These are phyloP conservation scores for Spinus olivaceus DNA, from an alignment of 2,797 vertebrate genomes.

Conservation along the genomic window DNA sequence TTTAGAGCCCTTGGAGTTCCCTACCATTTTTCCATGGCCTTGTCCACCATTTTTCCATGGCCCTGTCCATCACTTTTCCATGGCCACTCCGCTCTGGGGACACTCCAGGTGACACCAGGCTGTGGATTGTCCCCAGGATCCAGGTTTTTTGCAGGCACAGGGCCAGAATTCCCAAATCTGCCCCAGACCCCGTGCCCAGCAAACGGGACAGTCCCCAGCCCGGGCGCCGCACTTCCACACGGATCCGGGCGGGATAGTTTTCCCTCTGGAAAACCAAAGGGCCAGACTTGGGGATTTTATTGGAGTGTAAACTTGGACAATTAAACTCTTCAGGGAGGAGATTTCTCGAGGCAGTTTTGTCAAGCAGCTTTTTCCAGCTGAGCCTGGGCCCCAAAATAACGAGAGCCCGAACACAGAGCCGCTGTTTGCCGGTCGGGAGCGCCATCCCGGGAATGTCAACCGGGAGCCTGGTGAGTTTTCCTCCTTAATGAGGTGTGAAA, in stretches of 20 bases:
- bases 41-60: fast-evolving
- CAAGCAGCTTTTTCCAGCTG: conserved; percentile 19
- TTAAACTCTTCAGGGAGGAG: conserved; percentile 12
- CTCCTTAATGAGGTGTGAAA: conserved; percentile 56
- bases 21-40: neutral
- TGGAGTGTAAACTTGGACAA: neutral
- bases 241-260: fast-evolving
- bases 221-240: neutral
- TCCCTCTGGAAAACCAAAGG: neutral
- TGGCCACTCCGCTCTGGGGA: neutral
- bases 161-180: neutral
- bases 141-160: neutral
- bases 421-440: conserved; percentile 13
- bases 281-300: neutral
- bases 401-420: neutral
- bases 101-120: neutral
- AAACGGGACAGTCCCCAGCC: fast-evolving
- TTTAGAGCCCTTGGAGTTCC: neutral
- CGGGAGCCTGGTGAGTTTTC: neutral
- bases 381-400: neutral
- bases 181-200: fast-evolving
- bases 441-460: neutral
- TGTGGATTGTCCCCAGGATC: neutral
- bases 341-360: neutral
- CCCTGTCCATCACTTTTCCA: fast-evolving